phyloP scores from a whole-genome alignment of 2,888 invertebrate genomes.

The Monoplex corrugatus region DNA sequence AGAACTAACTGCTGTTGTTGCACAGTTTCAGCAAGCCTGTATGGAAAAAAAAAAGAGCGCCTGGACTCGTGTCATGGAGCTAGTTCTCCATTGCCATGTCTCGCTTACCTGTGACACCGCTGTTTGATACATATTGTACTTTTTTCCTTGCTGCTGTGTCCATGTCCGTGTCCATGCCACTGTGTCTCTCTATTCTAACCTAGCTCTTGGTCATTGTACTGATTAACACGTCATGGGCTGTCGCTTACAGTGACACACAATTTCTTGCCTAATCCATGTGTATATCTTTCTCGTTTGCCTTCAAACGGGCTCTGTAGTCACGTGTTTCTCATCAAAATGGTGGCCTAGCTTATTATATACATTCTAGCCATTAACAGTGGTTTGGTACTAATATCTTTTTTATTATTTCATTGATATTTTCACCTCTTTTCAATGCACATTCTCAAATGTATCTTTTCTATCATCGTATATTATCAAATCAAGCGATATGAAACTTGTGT shows the following conservation, averaged over 20 bases:
- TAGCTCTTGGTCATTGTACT: slow-evolving; percentile 6
- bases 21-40: slow-evolving; percentile 37
- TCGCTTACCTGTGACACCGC: slow-evolving; percentile 16
- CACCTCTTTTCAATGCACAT: neutral
- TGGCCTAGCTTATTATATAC: too few relatives aligned
- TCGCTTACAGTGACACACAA: slow-evolving; percentile 4
- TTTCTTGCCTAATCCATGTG: neutral
- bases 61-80: neutral
- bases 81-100: slow-evolving; percentile 28
- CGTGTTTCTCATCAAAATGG: too few relatives aligned
- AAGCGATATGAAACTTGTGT: neutral
- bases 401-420: neutral
- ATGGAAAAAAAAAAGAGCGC: neutral
- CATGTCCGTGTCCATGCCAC: neutral
- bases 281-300: too few relatives aligned
- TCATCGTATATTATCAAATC: neutral
- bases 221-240: slow-evolving; percentile 28
- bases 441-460: neutral
- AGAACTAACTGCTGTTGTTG: too few relatives aligned
- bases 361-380: neutral
- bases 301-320: too few relatives aligned
- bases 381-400: neutral
- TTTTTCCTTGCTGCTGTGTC: neutral
- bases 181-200: slow-evolving; percentile 38
- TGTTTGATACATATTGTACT: slow-evolving; percentile 1